These are phyloP conservation scores for Boloria euphrosyne DNA, from an alignment of 2,888 invertebrate genomes.

Conservation along the genomic window DNA sequence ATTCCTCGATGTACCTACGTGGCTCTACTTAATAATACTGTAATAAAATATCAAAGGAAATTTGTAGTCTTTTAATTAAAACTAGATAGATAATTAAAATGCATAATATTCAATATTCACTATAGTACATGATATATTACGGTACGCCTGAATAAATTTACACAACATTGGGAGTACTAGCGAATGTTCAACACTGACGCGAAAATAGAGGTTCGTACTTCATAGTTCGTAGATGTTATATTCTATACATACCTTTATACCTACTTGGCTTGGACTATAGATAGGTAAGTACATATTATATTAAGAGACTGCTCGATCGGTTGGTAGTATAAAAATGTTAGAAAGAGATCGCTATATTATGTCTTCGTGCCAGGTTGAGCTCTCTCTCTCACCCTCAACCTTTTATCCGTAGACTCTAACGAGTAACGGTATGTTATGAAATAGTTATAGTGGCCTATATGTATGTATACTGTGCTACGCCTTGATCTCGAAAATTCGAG, in stretches of 20 bases:
- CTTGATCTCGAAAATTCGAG: conserved; percentile 19
- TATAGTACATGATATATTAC: not conserved
- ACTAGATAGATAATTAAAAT: too few relatives aligned
- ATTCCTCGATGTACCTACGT: too few relatives aligned
- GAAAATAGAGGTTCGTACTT: not conserved
- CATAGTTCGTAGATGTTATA: not conserved
- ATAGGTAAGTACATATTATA: conserved; percentile 3
- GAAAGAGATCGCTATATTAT: conserved; percentile 11
- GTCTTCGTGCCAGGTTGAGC: not conserved
- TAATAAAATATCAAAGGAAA: too few relatives aligned
- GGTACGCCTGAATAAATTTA: conserved; percentile 3
- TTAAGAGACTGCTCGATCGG: conserved; percentile 8
- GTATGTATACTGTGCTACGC: conserved; percentile 11
- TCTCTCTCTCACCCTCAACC: conserved; percentile 13
- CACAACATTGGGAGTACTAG: not conserved
- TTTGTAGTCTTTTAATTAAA: too few relatives aligned
- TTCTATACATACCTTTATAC: not conserved
- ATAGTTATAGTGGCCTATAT: conserved; percentile 14
- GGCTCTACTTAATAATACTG: too few relatives aligned
- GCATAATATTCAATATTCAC: not conserved
- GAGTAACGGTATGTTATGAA: conserved; percentile 14
- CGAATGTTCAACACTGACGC: not conserved
- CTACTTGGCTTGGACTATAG: not conserved
- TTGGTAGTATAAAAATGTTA: conserved; percentile 1
- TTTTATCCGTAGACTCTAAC: conserved; percentile 12